phyloP scores from a whole-genome alignment of 2,888 invertebrate genomes.

The Catocala nupta region DNA sequence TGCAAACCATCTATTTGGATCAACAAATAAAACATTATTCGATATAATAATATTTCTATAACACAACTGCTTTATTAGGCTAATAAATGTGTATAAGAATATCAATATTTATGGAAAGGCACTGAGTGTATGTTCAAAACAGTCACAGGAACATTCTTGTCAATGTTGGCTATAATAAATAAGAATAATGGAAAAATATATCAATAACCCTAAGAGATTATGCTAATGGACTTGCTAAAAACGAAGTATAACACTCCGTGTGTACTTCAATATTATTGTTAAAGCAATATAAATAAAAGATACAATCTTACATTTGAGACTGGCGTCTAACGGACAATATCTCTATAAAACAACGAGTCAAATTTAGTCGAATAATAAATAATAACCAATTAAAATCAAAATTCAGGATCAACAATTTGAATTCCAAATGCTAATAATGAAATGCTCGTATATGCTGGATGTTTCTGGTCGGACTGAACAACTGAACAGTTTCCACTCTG shows the following conservation, averaged over 20 bases:
- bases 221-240: constrained; percentile 31
- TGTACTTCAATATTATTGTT: constrained; percentile 41
- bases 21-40: constrained; percentile 33
- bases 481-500: constrained; percentile 17
- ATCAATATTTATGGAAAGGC: constrained; percentile 37
- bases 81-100: constrained; percentile 33
- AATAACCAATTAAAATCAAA: constrained; percentile 14
- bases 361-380: constrained; percentile 30
- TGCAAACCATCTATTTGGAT: constrained; percentile 25
- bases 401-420: constrained; percentile 22
- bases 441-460: constrained; percentile 28
- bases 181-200: constrained; percentile 22
- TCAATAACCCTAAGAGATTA: constrained; percentile 30
- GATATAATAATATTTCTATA: constrained; percentile 27
- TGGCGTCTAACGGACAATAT: constrained; percentile 30
- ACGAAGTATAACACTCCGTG: constrained; percentile 10
- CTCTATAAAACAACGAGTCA: not conserved
- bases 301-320: constrained; percentile 33
- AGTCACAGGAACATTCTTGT: constrained; percentile 30
- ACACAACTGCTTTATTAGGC: constrained; percentile 32
- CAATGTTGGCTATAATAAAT: constrained; percentile 22
- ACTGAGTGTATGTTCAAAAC: constrained; percentile 32
- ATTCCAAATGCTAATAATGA: constrained; percentile 21
- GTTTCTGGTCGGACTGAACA: constrained; percentile 21
- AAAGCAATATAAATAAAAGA: constrained; percentile 30